Conservation (phyloP, 2,113 vertebrate genomes). For the Rhinoptilus africanus region DNA sequence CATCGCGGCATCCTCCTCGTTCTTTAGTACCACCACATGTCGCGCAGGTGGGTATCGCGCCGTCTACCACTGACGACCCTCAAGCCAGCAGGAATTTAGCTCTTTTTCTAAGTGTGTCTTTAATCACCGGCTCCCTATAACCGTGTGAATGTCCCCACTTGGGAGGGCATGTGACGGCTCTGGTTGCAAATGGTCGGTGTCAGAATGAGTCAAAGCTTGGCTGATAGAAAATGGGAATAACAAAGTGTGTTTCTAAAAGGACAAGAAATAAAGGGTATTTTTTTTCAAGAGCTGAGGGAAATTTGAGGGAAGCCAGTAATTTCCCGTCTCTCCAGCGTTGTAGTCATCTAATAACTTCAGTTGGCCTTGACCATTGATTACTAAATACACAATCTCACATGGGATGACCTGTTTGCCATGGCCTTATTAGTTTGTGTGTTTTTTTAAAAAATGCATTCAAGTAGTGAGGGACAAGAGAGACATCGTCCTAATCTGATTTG, state of each 20-base stretch:
- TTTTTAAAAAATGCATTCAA: background rate
- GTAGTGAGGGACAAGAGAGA: background rate
- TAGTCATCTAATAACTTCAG: background rate
- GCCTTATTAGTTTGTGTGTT: background rate
- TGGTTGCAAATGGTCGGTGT: background rate
- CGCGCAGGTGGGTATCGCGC: rapidly evolving
- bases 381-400: background rate
- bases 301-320: constrained; percentile 7
- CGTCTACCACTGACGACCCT: rapidly evolving
- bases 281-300: background rate
- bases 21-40: background rate
- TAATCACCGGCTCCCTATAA: background rate
- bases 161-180: background rate
- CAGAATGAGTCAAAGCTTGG: background rate
- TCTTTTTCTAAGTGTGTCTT: background rate
- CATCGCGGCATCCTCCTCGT: background rate
- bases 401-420: background rate
- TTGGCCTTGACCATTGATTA: background rate
- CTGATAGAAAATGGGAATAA: constrained; percentile 31
- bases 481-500: background rate
- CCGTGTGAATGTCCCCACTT: background rate
- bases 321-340: background rate
- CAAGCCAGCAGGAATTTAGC: background rate
- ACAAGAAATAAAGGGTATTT: background rate
- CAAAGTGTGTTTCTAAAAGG: background rate